These are phyloP conservation scores for Tragelaphus scriptus DNA, from an alignment of 2,113 vertebrate species.

Conservation along the genomic window DNA sequence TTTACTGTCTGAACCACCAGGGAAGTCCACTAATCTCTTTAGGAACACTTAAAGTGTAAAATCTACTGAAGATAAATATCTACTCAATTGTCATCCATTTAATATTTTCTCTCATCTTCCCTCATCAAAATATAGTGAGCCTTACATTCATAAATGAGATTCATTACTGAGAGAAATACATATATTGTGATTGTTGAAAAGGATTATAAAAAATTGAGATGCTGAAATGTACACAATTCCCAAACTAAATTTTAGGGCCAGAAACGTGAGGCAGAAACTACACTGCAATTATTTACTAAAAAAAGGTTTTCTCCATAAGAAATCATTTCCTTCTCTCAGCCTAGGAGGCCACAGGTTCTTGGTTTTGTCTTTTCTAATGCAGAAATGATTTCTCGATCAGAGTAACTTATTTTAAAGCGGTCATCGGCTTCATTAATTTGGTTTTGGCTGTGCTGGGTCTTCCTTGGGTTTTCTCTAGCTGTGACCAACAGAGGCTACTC, in stretches of 20 bases:
- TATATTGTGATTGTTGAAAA: background rate
- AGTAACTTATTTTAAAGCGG: background rate
- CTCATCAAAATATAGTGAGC: background rate
- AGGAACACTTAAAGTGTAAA: background rate
- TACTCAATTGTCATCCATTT: background rate
- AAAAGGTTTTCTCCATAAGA: background rate
- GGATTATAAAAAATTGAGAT: background rate
- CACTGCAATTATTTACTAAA: background rate
- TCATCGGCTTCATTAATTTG: accelerated
- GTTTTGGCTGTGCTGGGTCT: background rate
- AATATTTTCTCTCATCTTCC: background rate
- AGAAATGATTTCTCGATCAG: background rate
- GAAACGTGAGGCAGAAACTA: background rate
- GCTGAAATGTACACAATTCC: background rate
- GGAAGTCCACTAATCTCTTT: background rate
- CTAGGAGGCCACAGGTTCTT: accelerated
- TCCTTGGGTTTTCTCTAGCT: background rate
- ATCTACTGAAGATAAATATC: background rate
- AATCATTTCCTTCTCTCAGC: background rate
- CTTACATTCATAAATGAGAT: background rate
- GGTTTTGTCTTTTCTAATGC: background rate
- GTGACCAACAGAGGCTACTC: accelerated
- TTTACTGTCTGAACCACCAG: no score
- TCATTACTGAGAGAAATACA: background rate
- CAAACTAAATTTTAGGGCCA: background rate